A percentile compares a stretch with the other conserved stretches of the same genome.
Conservation (phyloP, 2,888 invertebrate species). For the Onchidella celtica region DNA sequence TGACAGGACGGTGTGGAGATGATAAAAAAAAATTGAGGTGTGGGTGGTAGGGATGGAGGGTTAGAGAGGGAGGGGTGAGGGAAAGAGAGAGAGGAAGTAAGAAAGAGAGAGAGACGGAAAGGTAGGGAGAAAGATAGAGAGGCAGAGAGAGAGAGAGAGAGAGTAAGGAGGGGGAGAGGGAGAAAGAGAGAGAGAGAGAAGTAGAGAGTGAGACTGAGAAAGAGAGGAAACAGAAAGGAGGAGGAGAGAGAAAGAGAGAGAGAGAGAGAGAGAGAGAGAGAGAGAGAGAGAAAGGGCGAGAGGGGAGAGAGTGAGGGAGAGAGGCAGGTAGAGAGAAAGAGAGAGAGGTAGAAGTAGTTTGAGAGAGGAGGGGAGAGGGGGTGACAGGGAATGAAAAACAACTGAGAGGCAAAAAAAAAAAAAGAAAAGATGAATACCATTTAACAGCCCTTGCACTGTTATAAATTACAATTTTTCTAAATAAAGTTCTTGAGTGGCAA, state of each 20-base stretch:
- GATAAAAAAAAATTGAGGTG: not conserved
- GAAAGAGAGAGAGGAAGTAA: slow-evolving; percentile 1
- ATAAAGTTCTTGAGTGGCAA: too few species aligned
- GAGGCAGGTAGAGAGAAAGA: not conserved
- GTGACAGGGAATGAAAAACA: too few species aligned
- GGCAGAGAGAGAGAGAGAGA: not conserved
- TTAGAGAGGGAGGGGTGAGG: not conserved
- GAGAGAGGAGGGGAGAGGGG: slow-evolving; percentile 9
- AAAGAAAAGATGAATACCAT: not conserved
- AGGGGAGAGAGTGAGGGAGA: not conserved
- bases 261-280: slow-evolving; percentile 19
- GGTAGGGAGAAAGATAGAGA: not conserved
- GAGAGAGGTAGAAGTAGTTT: not conserved
- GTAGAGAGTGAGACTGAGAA: not conserved
- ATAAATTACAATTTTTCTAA: too few species aligned
- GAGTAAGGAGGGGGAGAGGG: too few species aligned
- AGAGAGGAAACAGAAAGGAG: not conserved
- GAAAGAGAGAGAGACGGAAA: not conserved
- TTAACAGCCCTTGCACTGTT: too few species aligned
- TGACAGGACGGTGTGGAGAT: not conserved
- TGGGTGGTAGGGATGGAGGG: not conserved
- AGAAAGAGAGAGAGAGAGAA: not conserved
- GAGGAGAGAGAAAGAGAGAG: not conserved
- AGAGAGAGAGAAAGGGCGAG: slow-evolving; percentile 5
- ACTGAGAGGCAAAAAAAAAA: not conserved